These are phyloP conservation scores for Panthera tigris DNA, from an alignment of 2,113 vertebrate genomes.

Conservation along the genomic window DNA sequence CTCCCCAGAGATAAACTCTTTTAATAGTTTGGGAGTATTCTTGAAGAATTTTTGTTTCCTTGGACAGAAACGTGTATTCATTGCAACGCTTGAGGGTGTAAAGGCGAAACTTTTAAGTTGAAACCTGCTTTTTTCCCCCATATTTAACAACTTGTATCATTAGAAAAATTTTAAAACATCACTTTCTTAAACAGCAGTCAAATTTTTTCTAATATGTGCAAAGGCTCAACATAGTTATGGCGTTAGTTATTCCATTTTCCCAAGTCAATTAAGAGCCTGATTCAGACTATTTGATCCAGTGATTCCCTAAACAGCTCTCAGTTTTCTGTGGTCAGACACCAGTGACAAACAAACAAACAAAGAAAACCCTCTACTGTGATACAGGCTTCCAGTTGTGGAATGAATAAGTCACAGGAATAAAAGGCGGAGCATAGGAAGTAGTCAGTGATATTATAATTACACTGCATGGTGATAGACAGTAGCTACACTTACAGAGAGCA, in stretches of 20 bases:
- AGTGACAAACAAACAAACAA: background rate
- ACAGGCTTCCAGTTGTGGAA: too few species aligned
- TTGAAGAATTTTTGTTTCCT: background rate
- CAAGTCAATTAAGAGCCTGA: background rate
- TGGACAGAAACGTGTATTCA: background rate
- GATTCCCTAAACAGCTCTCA: background rate
- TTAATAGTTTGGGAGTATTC: background rate
- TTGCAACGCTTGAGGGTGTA: background rate
- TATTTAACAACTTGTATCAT: background rate
- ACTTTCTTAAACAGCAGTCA: background rate
- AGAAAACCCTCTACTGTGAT: too few species aligned
- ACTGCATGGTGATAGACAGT: too few species aligned
- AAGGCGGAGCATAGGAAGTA: too few species aligned
- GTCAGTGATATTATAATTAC: too few species aligned
- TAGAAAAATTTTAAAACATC: background rate
- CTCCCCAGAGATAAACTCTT: background rate
- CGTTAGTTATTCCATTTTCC: background rate
- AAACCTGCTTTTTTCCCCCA: background rate
- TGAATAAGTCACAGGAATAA: too few species aligned
- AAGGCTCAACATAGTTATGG: background rate
- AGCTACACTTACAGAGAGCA: too few species aligned
- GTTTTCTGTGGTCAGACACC: background rate
- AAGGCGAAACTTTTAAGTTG: conserved; percentile 23
- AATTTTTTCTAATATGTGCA: background rate
- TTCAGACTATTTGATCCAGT: background rate